These are phyloP conservation scores for Hirudo medicinalis DNA, from an alignment of 1,140 invertebrate genomes.

Conservation along the genomic window DNA sequence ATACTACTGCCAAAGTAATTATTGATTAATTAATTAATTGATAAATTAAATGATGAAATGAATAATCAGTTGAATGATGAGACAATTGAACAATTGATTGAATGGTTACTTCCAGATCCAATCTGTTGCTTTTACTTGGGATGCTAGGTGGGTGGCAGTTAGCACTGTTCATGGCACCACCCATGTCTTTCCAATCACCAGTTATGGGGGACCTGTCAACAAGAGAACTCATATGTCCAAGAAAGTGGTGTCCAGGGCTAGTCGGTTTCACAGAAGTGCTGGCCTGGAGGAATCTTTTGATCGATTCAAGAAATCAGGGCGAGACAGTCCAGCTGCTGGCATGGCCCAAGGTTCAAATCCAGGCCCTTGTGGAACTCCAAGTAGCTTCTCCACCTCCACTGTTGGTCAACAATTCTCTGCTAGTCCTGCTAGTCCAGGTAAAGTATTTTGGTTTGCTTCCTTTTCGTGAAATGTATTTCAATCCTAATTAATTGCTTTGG, in stretches of 20 bases:
- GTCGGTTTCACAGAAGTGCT: slow-evolving; percentile 85
- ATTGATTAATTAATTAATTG: slow-evolving; percentile 1
- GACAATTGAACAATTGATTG: not conserved
- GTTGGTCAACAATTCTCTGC: too few species aligned
- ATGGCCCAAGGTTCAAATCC: not conserved
- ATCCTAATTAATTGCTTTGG: too few species aligned
- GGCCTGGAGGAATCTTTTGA: slow-evolving; percentile 54
- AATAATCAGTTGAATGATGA: not conserved
- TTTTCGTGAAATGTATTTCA: too few species aligned
- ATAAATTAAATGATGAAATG: not conserved
- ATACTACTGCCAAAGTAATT: slow-evolving; percentile 48
- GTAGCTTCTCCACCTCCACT: not conserved
- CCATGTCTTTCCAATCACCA: slow-evolving; percentile 88
- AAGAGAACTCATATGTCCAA: slow-evolving; percentile 80
- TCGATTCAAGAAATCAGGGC: slow-evolving; percentile 43
- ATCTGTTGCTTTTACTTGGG: slow-evolving; percentile 70
- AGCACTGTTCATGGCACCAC: slow-evolving; percentile 88
- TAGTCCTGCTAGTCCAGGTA: slow-evolving; percentile 6
- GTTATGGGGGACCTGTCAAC: slow-evolving; percentile 78
- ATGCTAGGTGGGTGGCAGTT: slow-evolving; percentile 87
- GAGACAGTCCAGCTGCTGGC: slow-evolving; percentile 41
- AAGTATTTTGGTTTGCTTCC: too few species aligned
- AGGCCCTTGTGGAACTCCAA: not conserved
- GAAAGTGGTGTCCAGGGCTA: slow-evolving; percentile 78
- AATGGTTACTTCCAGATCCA: slow-evolving; percentile 42